A percentile compares a stretch with the other conserved stretches of the same genome.
These are phyloP conservation scores for Neomonachus schauinslandi DNA, from an alignment of 2,113 vertebrate species.

Conservation along the genomic window DNA sequence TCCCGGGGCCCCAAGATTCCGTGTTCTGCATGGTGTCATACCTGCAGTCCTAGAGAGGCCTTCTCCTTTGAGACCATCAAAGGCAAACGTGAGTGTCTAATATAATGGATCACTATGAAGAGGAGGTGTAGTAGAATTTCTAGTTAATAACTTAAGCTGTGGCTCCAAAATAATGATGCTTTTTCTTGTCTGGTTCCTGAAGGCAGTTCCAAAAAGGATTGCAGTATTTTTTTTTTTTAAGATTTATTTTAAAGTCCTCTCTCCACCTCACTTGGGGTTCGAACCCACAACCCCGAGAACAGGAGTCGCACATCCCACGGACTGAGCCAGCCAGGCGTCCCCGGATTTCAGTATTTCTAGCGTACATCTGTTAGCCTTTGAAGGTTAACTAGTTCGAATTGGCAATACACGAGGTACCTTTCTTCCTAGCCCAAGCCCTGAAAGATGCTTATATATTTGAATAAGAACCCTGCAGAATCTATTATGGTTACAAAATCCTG, in stretches of 20 bases:
- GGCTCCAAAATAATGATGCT: no score
- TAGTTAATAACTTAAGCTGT: background rate
- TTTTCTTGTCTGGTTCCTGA: background rate
- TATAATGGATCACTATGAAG: background rate
- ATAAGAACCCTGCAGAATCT: background rate
- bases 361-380: background rate
- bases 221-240: background rate
- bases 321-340: background rate
- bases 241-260: background rate
- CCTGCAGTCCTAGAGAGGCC: background rate
- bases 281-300: background rate
- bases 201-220: background rate
- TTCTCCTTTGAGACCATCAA: background rate
- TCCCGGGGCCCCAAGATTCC: background rate
- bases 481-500: background rate
- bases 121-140: background rate
- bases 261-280: background rate
- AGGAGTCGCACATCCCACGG: background rate
- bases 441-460: background rate
- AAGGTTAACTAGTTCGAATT: background rate
- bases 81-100: background rate
- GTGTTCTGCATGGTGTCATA: background rate
- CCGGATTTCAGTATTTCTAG: background rate
- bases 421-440: background rate
- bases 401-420: background rate